Evolutionary conservation across 2,888 invertebrate species (phyloP), one percentile per base, ranked within the genome.

Genomic region (Stenurella melanura): DNA sequence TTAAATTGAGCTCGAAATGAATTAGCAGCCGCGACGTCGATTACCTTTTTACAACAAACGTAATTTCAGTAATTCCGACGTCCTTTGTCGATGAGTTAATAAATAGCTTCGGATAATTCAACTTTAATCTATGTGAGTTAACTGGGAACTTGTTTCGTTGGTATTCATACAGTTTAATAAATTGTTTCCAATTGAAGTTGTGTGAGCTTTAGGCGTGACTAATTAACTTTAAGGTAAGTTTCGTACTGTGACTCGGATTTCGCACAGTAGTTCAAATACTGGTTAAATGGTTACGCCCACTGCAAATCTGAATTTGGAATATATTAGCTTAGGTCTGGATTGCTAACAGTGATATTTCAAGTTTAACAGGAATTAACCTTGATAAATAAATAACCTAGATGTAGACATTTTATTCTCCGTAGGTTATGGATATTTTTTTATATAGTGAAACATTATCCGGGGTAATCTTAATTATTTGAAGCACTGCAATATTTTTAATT

Each of bases 1-100:
- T 80, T 68, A 80, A 81, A 81, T 81, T 78, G 78, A 76, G 80
- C 80, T 76, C 75, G 77, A 81, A 80, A 78, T 78, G 78, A 77
- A 80, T 80, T 80, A 81, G 77, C 78, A 77, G 78, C 77, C 80
- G 77, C 78, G 78, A 75, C 77, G 76, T 42, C 80, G 77, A 80
- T 77, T 78, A 78, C 80, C 77, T 80, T 80, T 80, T 80, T 79
- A 74, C 78, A 77, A 73, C 75, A 66, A 74, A 73, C 73, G 74
- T 64, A 78, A 75, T 78, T 77, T 70, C 76, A 63, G 73, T 72
- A 76, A 73, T 78, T 80, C 60, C 74, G 63, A 21, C 71, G 66
- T 68, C 73, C 78, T 80, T 78, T 80, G 80, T 79, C 80, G 77
- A 80, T 80, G 71, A 70, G 73, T 67, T 79, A 80, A 80, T 80